Base-by-base conservation (phyloP, 2,888 invertebrate genomes). In the Petrolisthes manimaculis region DNA sequence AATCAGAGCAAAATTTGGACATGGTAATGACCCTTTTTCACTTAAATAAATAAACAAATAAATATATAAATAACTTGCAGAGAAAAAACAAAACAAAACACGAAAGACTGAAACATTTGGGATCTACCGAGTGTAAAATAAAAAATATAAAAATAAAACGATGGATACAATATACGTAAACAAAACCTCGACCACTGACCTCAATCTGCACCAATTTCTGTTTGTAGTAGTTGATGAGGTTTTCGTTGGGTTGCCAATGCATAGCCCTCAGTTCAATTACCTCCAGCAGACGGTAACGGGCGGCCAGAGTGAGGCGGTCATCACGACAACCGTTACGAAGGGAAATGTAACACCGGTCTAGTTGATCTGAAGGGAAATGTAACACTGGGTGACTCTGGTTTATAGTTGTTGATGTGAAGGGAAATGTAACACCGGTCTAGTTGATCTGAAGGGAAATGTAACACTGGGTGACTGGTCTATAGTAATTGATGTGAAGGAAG, bases 301-400 rank as follows among this genome's bases (percentile, higher is more conserved):
- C 96, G 93, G 96, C 95, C 93, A 96, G 95, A 93, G 97, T 97
- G 92, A 98, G 94, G 93, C 96, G 95, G 93, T 96, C 96, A 93
- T 97, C 97, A 93, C 97, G 96, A 92, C 97, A 97, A 92, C 96
- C 97, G 94, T 97, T 97, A 92, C 97, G 95, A 93, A 97, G 96
- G 92, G 96, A 95, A 92, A 96, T 96, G 86, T 89, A 91, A 54
- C 90, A 90, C 78, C 87, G 85, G 82, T 91, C 91, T 69, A 91
- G 89, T 67, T 91, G 90, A 71, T 90, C 91, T 91, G 90, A 51
- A 24, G n/a, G 55, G 12, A 5, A 53, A 37, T 37, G 37, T 37
- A 37, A 37, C 37, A 37, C 37, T 37, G n/a, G n/a, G n/a, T n/a
- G n/a, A n/a, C n/a, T n/a, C 69, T 69, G 3, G n/a, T n/a, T n/a